Percentiles rank a stretch among this genome's conserved stretches.
These are phyloP conservation scores for Epiblema foenella DNA, from an alignment of 2,888 invertebrate genomes.

Conservation along the genomic window DNA sequence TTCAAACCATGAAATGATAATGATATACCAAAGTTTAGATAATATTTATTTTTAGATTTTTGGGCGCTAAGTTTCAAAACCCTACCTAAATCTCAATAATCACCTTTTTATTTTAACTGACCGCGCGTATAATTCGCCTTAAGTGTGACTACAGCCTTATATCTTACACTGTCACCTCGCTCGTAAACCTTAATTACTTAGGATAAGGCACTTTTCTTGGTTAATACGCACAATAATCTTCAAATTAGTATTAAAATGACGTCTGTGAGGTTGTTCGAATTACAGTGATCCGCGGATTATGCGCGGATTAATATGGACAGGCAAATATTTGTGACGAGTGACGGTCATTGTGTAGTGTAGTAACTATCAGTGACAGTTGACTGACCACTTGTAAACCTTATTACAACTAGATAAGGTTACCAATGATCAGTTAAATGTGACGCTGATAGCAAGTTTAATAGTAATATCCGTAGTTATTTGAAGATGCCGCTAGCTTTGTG, in stretches of 20 bases:
- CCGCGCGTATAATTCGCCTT: not conserved
- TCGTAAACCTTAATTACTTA: slow-evolving; percentile 39
- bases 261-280: slow-evolving; percentile 44
- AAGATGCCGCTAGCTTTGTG: slow-evolving; percentile 11
- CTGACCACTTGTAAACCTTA: too few species aligned
- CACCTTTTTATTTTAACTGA: not conserved
- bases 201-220: slow-evolving; percentile 33
- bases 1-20: too few species aligned
- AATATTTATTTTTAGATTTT: not conserved
- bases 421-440: too few species aligned
- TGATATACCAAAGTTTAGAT: too few species aligned
- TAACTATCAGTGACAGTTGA: not conserved
- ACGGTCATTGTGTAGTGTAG: slow-evolving; percentile 49
- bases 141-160: slow-evolving; percentile 6
- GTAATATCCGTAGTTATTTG: slow-evolving; percentile 4
- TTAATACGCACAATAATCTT: slow-evolving; percentile 51
- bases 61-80: too few species aligned
- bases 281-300: slow-evolving; percentile 52
- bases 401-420: too few species aligned
- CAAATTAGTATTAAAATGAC: slow-evolving; percentile 50
- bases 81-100: too few species aligned
- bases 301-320: slow-evolving; percentile 39
- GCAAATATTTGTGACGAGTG: slow-evolving; percentile 61
- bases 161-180: slow-evolving; percentile 7
- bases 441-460: not conserved